Base-by-base conservation (phyloP, 1,140 invertebrate genomes). In the Polypedilum vanderplanki region DNA sequence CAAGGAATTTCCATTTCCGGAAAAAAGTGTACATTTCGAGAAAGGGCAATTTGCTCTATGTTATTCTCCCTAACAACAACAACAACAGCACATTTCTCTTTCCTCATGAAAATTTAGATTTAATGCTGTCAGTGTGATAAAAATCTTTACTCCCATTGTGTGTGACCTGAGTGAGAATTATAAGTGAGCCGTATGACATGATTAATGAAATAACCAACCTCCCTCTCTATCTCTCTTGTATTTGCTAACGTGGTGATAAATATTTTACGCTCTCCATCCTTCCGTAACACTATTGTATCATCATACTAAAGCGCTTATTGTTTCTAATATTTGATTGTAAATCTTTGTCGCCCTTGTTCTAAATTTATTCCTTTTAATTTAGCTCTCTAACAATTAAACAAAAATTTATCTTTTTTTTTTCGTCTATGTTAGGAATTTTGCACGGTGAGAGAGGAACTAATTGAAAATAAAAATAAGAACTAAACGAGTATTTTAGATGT, bases 131-230 rank as follows among this genome's bases (percentile, higher is more conserved):
- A 18, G 9, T 70, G 3, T 70, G 20, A 18, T 20, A 70, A 9
- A 10, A 33, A 33, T 33, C 24, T 33, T 33, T 33, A 5, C 24
- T 33, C 24, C 24, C 5, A 33, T 33, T 33, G 24, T 33, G 24
- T 33, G 20, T 5, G 65, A 70, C 9, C 65, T 70, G 5, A 70
- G 18, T 70, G 65, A 20, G 7, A 67, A 20, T n/a, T 67, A 46
- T 9, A 46, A 46, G 15, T 9, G 41, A 12, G 15, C 15, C 8
- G 9, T 18, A 18, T 70, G 64, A 67, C 64, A 67, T 67, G 65
- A 70, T 70, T 70, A 70, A 70, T 70, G 65, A 70, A 18, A 70
- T 18, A 70, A 18, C 17, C 9, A 33, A 33, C 65, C 65, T 22
- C 7, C 17, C 2, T n/a, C 12, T 1, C 8, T 46, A 1, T 46